Evolutionary conservation across 1,140 invertebrate species (phyloP), one percentile per base, ranked within the genome.

Genomic region (Aphelenchoides besseyi): DNA sequence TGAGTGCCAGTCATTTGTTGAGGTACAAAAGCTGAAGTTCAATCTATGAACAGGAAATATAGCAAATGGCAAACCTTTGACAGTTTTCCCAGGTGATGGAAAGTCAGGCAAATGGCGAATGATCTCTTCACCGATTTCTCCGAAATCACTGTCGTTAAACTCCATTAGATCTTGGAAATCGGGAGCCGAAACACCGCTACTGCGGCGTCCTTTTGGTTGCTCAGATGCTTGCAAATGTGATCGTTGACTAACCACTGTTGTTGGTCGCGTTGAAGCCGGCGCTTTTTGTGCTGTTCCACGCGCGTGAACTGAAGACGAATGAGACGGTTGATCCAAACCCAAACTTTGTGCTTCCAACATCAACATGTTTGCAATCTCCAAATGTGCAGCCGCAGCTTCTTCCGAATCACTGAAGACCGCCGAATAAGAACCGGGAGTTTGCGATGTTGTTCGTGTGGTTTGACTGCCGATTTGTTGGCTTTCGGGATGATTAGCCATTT

Each of bases 351-450:
- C 63, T 16, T 66, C 63, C 18, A 35, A 16, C 63, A 66, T 66
- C 63, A 66, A 53, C 63, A 66, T 66, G 36, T 66, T 66, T 18
- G 63, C 63, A 30, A 66, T 29, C 30, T 33, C 12, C 32, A 66
- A 26, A 53, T 66, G 63, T 16, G 63, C 63, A 12, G 16, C 32
- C 16, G 63, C 36, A n/a, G 63, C 36, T 53, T 66, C 63, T 12
- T 66, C 63, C 28, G 55, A 8, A 33, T 59, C 55, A 23, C 55
- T 59, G 55, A 8, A 5, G 5, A 18, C 55, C 55, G 32, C 32
- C 18, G 5, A 59, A 8, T 59, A 48, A 23, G 41, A 16, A 23
- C 41, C 23, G 12, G 41, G 23, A 23, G 41, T 5, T 12, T 28
- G 5, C 26, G 55, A 8, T 5, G 18, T 29, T 23, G 5, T 8